A percentile compares a stretch with the other conserved stretches of the same genome.
These are phyloP conservation scores for Aptenodytes forsteri DNA, from an alignment of 2,113 vertebrate genomes.

Conservation along the genomic window DNA sequence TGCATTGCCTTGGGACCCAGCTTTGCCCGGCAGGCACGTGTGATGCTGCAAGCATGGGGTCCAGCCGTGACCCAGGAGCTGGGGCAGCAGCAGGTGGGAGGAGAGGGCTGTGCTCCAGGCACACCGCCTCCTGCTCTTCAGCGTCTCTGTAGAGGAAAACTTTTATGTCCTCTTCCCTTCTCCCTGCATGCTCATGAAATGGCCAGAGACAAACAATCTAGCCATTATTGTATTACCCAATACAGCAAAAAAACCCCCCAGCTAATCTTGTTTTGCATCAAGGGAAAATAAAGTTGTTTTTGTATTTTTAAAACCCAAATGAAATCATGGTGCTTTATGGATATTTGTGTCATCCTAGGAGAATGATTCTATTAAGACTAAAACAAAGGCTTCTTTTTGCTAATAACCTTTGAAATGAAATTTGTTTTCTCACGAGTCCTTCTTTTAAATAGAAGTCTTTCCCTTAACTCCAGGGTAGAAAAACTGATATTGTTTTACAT, in stretches of 20 bases:
- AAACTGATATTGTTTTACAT: slow-evolving; percentile 20
- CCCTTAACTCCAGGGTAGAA: slow-evolving; percentile 6
- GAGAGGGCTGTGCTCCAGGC: background rate
- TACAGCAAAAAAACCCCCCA: background rate
- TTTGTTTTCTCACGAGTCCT: slow-evolving; percentile 45
- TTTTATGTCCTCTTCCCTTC: background rate
- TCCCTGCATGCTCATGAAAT: background rate
- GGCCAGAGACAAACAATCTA: slow-evolving; percentile 31
- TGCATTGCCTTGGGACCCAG: fast-evolving
- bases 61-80: fast-evolving
- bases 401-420: slow-evolving; percentile 60
- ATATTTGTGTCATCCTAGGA: slow-evolving; percentile 58
- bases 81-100: background rate
- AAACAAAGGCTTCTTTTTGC: slow-evolving; percentile 60
- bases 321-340: slow-evolving; percentile 56
- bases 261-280: slow-evolving; percentile 47
- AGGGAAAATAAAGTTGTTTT: slow-evolving; percentile 60
- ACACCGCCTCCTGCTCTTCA: background rate
- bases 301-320: slow-evolving; percentile 40
- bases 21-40: fast-evolving
- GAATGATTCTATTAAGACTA: slow-evolving; percentile 57
- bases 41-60: fast-evolving
- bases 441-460: slow-evolving; percentile 21
- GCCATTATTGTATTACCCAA: slow-evolving; percentile 34
- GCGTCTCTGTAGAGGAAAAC: background rate